These are phyloP conservation scores for Sporophila hypoxantha DNA, from an alignment of 2,113 vertebrate genomes.

Conservation along the genomic window DNA sequence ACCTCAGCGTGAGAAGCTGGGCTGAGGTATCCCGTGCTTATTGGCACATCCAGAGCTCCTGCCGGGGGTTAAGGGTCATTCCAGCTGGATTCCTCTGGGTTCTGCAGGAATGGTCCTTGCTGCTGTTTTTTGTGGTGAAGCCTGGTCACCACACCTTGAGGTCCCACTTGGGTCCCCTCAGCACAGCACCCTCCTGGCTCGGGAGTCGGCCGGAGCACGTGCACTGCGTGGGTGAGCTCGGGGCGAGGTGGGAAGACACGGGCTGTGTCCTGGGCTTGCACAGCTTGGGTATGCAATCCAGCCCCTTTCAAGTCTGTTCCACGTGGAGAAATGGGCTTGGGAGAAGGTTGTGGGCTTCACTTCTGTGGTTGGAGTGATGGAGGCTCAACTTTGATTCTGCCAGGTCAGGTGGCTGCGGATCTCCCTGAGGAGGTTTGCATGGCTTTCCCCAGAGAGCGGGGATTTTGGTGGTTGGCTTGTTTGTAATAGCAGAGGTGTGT, in stretches of 20 bases:
- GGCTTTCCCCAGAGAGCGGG: background rate
- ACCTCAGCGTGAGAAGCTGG: background rate
- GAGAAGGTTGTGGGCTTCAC: rapidly evolving
- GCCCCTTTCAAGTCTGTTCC: background rate
- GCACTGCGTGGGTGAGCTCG: rapidly evolving
- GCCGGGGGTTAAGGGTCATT: background rate
- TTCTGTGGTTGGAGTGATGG: background rate
- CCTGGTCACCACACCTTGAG: background rate
- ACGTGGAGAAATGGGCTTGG: background rate
- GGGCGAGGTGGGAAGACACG: rapidly evolving
- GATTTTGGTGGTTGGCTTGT: background rate
- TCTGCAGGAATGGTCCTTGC: background rate
- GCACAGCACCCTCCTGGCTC: rapidly evolving
- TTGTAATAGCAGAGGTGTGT: background rate
- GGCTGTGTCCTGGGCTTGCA: background rate
- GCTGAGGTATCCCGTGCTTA: too few species aligned
- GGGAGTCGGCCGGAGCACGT: rapidly evolving
- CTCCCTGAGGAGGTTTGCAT: background rate
- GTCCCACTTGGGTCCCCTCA: rapidly evolving
- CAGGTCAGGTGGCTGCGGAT: rapidly evolving
- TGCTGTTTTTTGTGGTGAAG: background rate
- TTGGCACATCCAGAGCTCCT: background rate
- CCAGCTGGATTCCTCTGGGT: background rate
- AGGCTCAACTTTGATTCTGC: background rate
- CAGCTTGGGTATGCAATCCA: background rate